Evolutionary conservation across 1,140 invertebrate species (phyloP).

Genomic region (Megalonaias nervosa): DNA sequence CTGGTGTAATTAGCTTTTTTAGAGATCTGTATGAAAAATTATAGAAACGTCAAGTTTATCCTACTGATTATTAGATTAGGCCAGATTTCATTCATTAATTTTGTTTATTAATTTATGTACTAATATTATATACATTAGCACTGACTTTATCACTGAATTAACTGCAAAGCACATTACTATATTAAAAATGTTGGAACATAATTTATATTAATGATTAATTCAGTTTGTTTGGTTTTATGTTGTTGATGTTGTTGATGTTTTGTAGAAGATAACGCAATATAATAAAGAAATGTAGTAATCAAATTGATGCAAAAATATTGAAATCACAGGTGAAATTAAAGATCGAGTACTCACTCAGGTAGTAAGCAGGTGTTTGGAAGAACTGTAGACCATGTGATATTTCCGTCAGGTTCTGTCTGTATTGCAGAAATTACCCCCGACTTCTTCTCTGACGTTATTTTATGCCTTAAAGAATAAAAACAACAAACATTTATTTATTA

Average conservation of each 20-base stretch:
- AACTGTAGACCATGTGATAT: conserved; percentile 91
- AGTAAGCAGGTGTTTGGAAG: conserved; percentile 82
- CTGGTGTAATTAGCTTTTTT: conserved; percentile 11
- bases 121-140: too few species aligned
- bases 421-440: conserved; percentile 95
- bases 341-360: not conserved
- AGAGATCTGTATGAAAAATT: conserved; percentile 8
- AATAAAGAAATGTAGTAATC: not conserved
- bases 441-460: conserved; percentile 82
- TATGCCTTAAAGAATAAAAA: conserved; percentile 58
- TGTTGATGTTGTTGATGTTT: too few species aligned
- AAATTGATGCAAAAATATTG: not conserved
- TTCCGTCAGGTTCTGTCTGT: conserved; percentile 91
- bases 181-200: too few species aligned
- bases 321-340: not conserved
- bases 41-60: not conserved
- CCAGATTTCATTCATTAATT: too few species aligned
- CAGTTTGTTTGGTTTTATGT: not conserved
- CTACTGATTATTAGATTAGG: not conserved
- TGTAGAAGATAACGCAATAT: not conserved
- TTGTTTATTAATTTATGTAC: too few species aligned
- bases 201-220: not conserved
- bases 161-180: too few species aligned
- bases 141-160: too few species aligned
- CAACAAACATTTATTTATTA: conserved; percentile 2